Base-by-base conservation (phyloP, 2,888 invertebrate species). In the Tenodera sinensis region DNA sequence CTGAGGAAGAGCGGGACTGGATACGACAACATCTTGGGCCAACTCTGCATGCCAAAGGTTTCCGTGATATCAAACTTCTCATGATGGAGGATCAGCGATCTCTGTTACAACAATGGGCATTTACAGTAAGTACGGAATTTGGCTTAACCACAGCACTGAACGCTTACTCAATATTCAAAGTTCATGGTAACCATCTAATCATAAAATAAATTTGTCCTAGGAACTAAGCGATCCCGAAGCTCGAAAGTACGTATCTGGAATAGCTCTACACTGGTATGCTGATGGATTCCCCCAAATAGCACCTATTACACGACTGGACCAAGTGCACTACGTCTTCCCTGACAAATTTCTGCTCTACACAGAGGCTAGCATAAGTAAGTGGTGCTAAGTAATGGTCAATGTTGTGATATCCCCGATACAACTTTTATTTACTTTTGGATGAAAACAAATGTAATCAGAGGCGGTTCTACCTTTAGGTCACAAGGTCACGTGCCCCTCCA, bases 201-300 rank as follows among this genome's bases (percentile, higher is more conserved):
- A 42, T 42, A 42, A 42, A 42, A 42, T 3, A 27, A 15, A 12
- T 8, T 42, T 89, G 92, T 92, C 91, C 34, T 14, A 92, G 91
- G 90, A 94, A 42, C 92, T 94, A 83, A 3, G 88, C 0, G 92
- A 92, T 90, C 88, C 92, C 0, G 93, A 93, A 90, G 95, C 95
- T 0, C 92, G 94, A 1, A 93, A 95, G 3, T 96, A 95, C 92
- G 93, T 97, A 0, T 95, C 96, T 91, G 98, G 98, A 0, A 94
- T 97, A 83, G 97, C 96, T 0, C 93, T 98, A 7, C 98, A 98
- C 93, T 98, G 97, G 96, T 98, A 98, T 92, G 94, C 94, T 89
- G 97, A 98, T 93, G 92, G 92, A 34, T 71, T 71, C 8, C 54
- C 54, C 4, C 54, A 20, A 20, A 92, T 96, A 47, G 92, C 95